Evolutionary conservation across 2,113 vertebrate species (phyloP), one percentile per base, ranked within the genome.

Genomic region (Phodopus roborovskii): DNA sequence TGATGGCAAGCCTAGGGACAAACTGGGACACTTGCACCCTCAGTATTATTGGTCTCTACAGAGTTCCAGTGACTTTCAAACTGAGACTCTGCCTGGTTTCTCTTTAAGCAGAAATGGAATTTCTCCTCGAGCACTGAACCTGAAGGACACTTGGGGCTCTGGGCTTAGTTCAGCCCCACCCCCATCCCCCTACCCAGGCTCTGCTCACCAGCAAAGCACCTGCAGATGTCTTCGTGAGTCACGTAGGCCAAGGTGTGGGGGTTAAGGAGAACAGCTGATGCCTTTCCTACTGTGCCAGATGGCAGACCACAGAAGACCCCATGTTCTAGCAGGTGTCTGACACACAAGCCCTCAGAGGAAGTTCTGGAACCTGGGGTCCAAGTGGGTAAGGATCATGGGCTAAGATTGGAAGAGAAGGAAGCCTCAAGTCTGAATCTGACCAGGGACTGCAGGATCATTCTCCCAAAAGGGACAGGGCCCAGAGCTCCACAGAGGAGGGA

Each of bases 141-240:
- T 88, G 58, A 92, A 42, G 48, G 53, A 56, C 53, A 56, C 53
- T 92, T 73, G 88, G 58, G 75, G 30, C 88, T 62, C 36, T 77
- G 20, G 10, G 66, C n/a, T 94, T 60, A 81, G 15, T 22, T 68
- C 84, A 73, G 7, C 4, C 94, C 96, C 94, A 84, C 74, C 56
- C 86, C 36, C 15, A 15, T 1, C 75, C 97, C 94, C 66, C 79
- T 36, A 56, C 93, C 96, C 97, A 96, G 88, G 85, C 90, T 64
- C 64, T 97, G 92, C 98, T 98, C 97, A 99, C 99, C 99, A 99
- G 99, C 99, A 97, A 99, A 99, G 96, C 99, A 99, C 96, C 99
- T 99, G 97, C 99, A 99, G 97, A 99, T 99, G 96, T 99, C 99
- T 97, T 99, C 99, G 22, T 99, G 99, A 70, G 99, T 99, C 91